These are phyloP conservation scores for Nasonovia ribisnigri DNA, from an alignment of 2,888 invertebrate genomes.

Conservation along the genomic window DNA sequence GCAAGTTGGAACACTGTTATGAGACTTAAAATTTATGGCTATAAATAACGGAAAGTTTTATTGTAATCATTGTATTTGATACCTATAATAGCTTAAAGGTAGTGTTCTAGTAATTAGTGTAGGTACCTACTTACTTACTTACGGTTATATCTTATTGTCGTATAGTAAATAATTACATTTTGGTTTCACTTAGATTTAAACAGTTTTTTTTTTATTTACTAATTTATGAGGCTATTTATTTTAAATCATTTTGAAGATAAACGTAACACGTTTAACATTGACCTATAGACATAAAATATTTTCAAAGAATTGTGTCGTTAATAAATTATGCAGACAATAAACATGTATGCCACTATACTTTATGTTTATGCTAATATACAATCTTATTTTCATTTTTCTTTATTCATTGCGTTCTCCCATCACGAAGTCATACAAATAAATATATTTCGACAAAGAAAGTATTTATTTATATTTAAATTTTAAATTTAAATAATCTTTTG, in stretches of 20 bases:
- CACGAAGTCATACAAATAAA: neutral
- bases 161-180: neutral
- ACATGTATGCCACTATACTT: neutral
- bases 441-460: neutral
- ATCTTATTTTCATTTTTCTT: neutral
- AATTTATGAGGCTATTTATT: neutral
- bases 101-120: neutral
- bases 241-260: neutral
- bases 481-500: neutral
- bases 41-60: neutral
- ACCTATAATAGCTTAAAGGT: neutral
- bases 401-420: neutral
- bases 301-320: neutral
- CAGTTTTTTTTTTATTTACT: neutral
- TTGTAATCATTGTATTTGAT: neutral
- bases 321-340: neutral
- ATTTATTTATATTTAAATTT: neutral
- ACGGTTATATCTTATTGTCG: neutral
- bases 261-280: constrained; percentile 20
- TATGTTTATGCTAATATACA: constrained; percentile 28
- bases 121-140: neutral
- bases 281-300: neutral
- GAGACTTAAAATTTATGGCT: neutral
- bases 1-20: neutral
- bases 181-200: neutral